Base-by-base conservation (phyloP, 2,888 invertebrate genomes). In the Gymnocheta viridis region DNA sequence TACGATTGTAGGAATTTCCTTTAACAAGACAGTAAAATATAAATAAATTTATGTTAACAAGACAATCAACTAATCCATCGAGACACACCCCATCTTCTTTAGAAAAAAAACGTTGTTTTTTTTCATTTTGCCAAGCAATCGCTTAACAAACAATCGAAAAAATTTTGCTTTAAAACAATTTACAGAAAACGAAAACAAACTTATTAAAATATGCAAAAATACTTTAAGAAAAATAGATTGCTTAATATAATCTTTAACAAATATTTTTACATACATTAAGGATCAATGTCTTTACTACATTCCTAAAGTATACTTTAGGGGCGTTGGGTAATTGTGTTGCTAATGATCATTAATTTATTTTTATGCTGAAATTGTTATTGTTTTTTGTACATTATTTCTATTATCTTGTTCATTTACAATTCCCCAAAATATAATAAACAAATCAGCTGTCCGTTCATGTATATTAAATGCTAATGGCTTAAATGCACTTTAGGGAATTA, bases 261-360 rank as follows among this genome's bases (percentile, higher is more conserved):
- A 51, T 10, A 14, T n/a, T 35, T 51, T 67, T 1, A 19, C 17
- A 56, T 64, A 64, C 17, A 17, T 29, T 51, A 19, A 56, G 56
- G 72, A 35, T 51, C 10, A 24, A 2, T 7, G 10, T 6, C 0
- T 14, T 9, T 19, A 35, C 22, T 44, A 58, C 14, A 44, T 27
- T 44, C 29, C 29, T 35, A 56, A 44, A 64, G 56, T 38, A 79
- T 72, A 79, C 56, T 79, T 72, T 62, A 10, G 10, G 79, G 29
- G 10, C n/a, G 44, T 12, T 29, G 12, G n/a, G 6, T 47, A 19
- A 22, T 69, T 69, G 17, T 27, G 17, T 14, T 56, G 5, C n/a
- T 70, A 41, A 12, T 27, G 27, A 29, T 5, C 14, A 9, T 24
- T 17, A n/a, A 27, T 27, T 17, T 44, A 5, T 44, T 41, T 9